phyloP scores from a whole-genome alignment of 2,113 vertebrate species.

The Nothocercus nigrocapillus region DNA sequence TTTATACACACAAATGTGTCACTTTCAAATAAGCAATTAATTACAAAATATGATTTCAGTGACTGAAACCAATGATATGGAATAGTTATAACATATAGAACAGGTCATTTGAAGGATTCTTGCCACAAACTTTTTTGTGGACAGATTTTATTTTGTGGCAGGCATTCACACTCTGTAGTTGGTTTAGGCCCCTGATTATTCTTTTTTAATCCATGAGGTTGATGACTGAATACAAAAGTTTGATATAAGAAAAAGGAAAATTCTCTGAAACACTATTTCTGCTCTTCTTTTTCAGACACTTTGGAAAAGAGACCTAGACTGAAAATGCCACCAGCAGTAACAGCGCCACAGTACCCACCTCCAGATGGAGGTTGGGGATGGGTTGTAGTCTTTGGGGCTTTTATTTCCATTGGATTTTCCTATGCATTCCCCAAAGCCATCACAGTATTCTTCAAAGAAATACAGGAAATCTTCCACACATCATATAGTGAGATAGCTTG shows the following conservation, averaged over 20 bases:
- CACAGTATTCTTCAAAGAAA: slow-evolving; percentile 97
- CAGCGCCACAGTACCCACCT: slow-evolving; percentile 71
- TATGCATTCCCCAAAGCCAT: slow-evolving; percentile 97
- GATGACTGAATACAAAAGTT: neutral
- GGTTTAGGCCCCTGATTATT: neutral
- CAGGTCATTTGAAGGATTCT: neutral
- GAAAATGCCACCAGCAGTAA: slow-evolving; percentile 82
- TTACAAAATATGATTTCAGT: neutral
- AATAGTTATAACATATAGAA: neutral
- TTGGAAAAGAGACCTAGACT: slow-evolving; percentile 42
- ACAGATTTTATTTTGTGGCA: neutral
- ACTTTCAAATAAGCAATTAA: neutral
- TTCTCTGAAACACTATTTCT: neutral
- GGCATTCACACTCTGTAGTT: rapidly evolving
- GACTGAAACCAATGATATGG: neutral
- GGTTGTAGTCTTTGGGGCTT: slow-evolving; percentile 89
- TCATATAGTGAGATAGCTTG: slow-evolving; percentile 92
- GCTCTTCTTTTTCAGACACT: slow-evolving; percentile 38
- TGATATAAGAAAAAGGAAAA: neutral
- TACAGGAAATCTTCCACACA: slow-evolving; percentile 89
- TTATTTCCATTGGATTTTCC: slow-evolving; percentile 97
- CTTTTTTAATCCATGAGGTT: neutral
- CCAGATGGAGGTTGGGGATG: slow-evolving; percentile 98
- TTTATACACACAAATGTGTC: neutral
- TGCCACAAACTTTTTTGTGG: neutral